phyloP scores from a whole-genome alignment of 2,888 invertebrate species.

The Lysandra bellargus region DNA sequence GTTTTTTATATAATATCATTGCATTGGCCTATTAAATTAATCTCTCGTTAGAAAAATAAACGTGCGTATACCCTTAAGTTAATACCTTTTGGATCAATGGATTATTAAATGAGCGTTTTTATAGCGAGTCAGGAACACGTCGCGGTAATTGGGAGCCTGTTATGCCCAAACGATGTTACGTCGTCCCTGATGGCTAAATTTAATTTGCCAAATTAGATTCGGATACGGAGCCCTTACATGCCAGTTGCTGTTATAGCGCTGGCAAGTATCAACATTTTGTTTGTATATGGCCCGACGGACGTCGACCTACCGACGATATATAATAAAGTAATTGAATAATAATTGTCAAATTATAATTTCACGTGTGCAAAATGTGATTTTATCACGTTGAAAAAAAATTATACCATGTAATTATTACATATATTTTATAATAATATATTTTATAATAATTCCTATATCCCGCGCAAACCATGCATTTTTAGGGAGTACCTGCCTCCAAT shows the following conservation, averaged over 20 bases:
- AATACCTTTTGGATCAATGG: constrained; percentile 14
- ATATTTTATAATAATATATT: no score
- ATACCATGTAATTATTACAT: no score
- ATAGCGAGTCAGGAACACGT: constrained; percentile 11
- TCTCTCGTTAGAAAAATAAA: background rate
- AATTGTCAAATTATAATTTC: no score
- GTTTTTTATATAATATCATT: no score
- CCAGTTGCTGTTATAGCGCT: background rate
- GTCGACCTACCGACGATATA: no score
- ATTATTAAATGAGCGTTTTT: constrained; percentile 24
- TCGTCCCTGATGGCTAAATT: constrained; percentile 22
- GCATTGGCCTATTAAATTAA: background rate
- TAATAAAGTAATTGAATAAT: no score
- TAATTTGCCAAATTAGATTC: constrained; percentile 31
- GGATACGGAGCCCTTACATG: constrained; percentile 20
- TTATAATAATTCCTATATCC: no score
- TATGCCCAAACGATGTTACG: constrained; percentile 21
- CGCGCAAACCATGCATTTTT: no score
- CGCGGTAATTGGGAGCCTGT: constrained; percentile 14
- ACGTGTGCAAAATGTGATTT: no score
- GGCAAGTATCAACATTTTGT: background rate
- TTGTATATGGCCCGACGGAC: background rate
- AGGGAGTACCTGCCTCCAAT: no score
- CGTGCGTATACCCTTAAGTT: background rate
- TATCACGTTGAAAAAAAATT: no score